Evolutionary conservation across 2,888 invertebrate species (phyloP).

Genomic region (Ischnus inquisitorius): DNA sequence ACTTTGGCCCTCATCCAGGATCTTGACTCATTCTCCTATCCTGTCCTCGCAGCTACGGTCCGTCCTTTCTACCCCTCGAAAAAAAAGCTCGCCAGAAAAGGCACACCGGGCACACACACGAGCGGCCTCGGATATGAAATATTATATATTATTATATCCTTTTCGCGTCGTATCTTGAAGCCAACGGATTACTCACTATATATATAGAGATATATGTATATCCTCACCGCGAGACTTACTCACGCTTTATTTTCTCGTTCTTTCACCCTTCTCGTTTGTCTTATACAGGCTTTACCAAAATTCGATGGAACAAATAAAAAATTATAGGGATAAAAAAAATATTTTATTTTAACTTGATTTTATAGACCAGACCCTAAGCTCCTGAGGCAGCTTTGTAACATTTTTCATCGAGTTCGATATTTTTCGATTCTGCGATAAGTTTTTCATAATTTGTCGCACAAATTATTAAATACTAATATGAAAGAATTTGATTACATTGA

Average conservation of each 20-base stretch:
- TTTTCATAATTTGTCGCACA: too few species aligned
- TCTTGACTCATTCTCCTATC: constrained; percentile 7
- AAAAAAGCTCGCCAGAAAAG: constrained; percentile 8
- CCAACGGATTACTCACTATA: constrained; percentile 19
- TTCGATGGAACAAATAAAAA: not conserved
- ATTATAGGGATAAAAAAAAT: too few species aligned
- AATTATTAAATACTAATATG: too few species aligned
- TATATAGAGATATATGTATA: not conserved
- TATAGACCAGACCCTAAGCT: too few species aligned
- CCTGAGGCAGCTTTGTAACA: too few species aligned
- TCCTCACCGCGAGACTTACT: not conserved
- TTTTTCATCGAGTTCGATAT: too few species aligned
- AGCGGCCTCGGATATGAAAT: constrained; percentile 15
- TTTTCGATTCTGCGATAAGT: too few species aligned
- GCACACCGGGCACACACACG: not conserved
- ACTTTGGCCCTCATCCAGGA: not conserved
- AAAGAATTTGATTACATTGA: too few species aligned
- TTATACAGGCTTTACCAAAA: not conserved
- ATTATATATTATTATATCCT: constrained; percentile 37
- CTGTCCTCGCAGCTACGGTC: not conserved
- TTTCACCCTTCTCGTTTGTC: not conserved
- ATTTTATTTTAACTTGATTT: too few species aligned
- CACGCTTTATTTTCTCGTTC: not conserved
- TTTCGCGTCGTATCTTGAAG: constrained; percentile 24
- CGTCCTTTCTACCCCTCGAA: constrained; percentile 8